A percentile compares a stretch with the other conserved stretches of the same genome.
These are phyloP conservation scores for Polydesmus complanatus DNA, from an alignment of 2,888 invertebrate genomes.

Conservation along the genomic window DNA sequence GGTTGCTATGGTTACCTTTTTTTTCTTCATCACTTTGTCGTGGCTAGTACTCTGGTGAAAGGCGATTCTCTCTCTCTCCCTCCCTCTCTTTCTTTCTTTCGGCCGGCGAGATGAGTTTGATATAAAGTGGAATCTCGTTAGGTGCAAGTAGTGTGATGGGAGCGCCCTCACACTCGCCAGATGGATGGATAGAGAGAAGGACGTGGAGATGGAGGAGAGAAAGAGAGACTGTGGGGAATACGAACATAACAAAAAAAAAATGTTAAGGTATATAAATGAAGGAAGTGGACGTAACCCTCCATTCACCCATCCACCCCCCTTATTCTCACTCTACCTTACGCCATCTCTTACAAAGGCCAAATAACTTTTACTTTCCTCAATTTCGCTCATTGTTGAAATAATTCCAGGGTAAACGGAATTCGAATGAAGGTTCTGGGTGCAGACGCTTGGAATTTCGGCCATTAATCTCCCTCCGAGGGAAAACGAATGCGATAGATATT, in stretches of 20 bases:
- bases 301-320: background rate
- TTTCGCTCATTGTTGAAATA: conserved; percentile 12
- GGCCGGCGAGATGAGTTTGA: conserved; percentile 4
- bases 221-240: background rate
- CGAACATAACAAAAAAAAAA: background rate
- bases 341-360: background rate
- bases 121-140: conserved; percentile 14
- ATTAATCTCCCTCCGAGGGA: conserved; percentile 7
- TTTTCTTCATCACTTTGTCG: background rate
- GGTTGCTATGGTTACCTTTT: conserved; percentile 2
- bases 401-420: conserved; percentile 15
- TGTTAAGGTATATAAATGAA: background rate
- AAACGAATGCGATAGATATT: background rate
- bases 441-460: conserved; percentile 9
- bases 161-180: background rate
- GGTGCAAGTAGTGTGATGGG: conserved; percentile 7
- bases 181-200: too few relatives aligned
- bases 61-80: background rate
- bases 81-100: too few relatives aligned
- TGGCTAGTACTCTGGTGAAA: background rate
- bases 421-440: conserved; percentile 8
- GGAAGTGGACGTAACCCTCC: background rate
- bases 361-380: conserved; percentile 9
- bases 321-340: background rate
- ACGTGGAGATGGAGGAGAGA: background rate